Evolutionary conservation across 2,888 invertebrate species (phyloP).

Genomic region (Ceramica pisi): DNA sequence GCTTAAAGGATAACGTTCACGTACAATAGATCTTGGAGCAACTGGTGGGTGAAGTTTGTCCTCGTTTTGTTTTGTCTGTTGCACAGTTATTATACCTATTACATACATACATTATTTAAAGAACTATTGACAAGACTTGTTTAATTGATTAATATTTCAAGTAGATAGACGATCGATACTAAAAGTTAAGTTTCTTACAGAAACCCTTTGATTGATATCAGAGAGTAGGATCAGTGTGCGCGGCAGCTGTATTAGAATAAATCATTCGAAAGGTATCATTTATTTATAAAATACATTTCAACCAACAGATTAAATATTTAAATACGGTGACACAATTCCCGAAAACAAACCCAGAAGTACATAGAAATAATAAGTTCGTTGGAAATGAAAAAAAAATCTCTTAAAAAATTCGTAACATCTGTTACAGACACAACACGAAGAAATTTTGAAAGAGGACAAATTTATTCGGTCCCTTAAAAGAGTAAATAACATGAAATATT

Average conservation of each 20-base stretch:
- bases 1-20: conserved; percentile 24
- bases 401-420: conserved; percentile 77
- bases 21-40: conserved; percentile 21
- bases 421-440: conserved; percentile 74
- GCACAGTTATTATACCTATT: not conserved
- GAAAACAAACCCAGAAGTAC: conserved; percentile 26
- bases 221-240: too few species aligned
- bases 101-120: not conserved
- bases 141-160: too few species aligned
- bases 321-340: conserved; percentile 32
- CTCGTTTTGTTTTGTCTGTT: not conserved
- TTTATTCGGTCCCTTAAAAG: conserved; percentile 85
- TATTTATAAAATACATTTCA: not conserved
- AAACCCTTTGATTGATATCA: too few species aligned
- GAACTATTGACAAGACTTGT: not conserved
- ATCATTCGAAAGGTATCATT: not conserved
- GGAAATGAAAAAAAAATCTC: conserved; percentile 55
- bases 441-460: conserved; percentile 73
- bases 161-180: too few species aligned
- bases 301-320: conserved; percentile 7
- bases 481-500: conserved; percentile 88
- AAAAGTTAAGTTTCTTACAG: too few species aligned
- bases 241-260: too few species aligned
- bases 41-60: conserved; percentile 22
- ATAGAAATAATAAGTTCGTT: conserved; percentile 51